Evolutionary conservation across 2,113 vertebrate genomes (phyloP).

Genomic region (Rhegmatorhina hoffmannsi): DNA sequence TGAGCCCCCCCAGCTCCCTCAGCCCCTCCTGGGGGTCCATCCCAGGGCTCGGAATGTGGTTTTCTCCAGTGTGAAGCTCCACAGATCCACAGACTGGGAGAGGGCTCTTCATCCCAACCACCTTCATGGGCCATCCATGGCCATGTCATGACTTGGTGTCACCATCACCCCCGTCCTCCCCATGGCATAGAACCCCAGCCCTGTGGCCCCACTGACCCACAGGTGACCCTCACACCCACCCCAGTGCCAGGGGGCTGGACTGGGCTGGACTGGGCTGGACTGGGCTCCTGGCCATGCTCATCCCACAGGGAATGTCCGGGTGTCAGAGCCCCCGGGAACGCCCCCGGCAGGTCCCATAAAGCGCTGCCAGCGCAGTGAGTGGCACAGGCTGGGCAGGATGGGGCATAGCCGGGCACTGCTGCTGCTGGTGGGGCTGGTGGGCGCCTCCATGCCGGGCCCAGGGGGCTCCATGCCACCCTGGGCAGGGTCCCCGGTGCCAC

Average conservation of each 20-base stretch:
- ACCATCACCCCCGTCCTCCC: neutral
- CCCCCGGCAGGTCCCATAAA: neutral
- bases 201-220: neutral
- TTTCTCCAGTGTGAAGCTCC: neutral
- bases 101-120: neutral
- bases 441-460: fast-evolving
- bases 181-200: fast-evolving
- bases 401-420: neutral
- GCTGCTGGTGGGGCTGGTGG: neutral
- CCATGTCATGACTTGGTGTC: fast-evolving
- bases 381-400: neutral
- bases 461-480: fast-evolving
- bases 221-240: neutral
- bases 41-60: neutral
- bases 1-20: neutral
- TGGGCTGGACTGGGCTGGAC: neutral
- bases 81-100: neutral
- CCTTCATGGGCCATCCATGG: fast-evolving
- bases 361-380: fast-evolving
- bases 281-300: neutral
- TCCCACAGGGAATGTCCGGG: neutral
- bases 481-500: fast-evolving
- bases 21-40: neutral
- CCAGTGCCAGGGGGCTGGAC: fast-evolving
- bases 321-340: fast-evolving